phyloP scores from a whole-genome alignment of 2,113 vertebrate genomes.

The Tursiops truncatus region DNA sequence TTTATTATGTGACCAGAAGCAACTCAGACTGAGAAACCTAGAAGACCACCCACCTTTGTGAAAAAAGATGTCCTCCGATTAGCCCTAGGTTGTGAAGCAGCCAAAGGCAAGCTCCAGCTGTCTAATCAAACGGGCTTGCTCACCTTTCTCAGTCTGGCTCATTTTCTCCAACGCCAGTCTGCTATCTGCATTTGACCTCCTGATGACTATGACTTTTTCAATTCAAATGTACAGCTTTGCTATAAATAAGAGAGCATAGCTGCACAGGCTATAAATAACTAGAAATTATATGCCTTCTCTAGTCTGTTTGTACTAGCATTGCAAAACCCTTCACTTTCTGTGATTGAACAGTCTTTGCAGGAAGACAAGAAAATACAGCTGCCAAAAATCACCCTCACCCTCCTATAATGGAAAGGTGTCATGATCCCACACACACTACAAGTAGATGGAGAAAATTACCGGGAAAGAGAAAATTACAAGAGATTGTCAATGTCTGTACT shows the following conservation, averaged over 20 bases:
- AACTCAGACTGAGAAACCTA: neutral
- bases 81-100: neutral
- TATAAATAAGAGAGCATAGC: constrained; percentile 53
- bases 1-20: neutral
- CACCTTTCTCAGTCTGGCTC: neutral
- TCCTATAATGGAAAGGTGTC: neutral
- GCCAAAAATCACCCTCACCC: constrained; percentile 29
- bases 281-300: constrained; percentile 59
- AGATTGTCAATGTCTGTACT: neutral
- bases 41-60: neutral
- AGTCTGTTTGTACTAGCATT: constrained; percentile 34
- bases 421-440: neutral
- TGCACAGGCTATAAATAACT: constrained; percentile 50
- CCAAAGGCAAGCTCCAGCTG: neutral
- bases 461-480: neutral
- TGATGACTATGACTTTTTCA: constrained; percentile 39
- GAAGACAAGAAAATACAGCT: constrained; percentile 18
- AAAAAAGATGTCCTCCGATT: neutral
- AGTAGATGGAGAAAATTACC: neutral
- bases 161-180: neutral
- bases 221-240: constrained; percentile 54
- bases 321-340: constrained; percentile 48
- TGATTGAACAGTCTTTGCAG: constrained; percentile 49
- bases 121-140: neutral
- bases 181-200: constrained; percentile 53